These are phyloP conservation scores for Teleopsis dalmanni DNA, from an alignment of 1,140 invertebrate genomes.

Conservation along the genomic window DNA sequence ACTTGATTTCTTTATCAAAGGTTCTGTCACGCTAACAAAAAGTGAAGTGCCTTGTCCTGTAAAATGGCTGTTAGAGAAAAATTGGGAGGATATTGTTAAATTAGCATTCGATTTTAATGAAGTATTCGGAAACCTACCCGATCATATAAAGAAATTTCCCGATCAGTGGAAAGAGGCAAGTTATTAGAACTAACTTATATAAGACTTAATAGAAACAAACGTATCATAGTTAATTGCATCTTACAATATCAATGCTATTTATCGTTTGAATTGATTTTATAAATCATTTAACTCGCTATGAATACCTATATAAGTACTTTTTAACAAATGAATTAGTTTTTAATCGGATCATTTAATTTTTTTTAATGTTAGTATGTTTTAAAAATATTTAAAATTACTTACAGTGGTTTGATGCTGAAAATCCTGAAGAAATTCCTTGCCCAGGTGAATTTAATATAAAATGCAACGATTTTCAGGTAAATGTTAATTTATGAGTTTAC, in stretches of 20 bases:
- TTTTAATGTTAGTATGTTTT: too few species aligned
- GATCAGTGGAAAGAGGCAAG: conserved; percentile 58
- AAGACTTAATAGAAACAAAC: too few species aligned
- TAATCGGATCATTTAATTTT: too few species aligned
- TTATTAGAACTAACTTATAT: conserved; percentile 20
- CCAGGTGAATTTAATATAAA: conserved; percentile 61
- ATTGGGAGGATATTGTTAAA: conserved; percentile 76
- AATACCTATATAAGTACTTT: too few species aligned
- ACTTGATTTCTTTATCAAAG: conserved; percentile 87
- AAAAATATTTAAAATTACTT: too few species aligned
- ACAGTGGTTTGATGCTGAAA: conserved; percentile 77
- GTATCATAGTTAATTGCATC: too few species aligned
- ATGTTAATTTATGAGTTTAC: too few species aligned
- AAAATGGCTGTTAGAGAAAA: conserved; percentile 61
- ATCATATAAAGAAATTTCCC: conserved; percentile 54
- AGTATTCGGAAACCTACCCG: conserved; percentile 56
- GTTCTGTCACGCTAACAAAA: conserved; percentile 68
- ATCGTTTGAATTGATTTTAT: too few species aligned
- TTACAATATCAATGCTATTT: too few species aligned
- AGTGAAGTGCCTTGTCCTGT: conserved; percentile 57
- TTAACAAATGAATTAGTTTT: too few species aligned
- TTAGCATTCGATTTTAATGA: conserved; percentile 61
- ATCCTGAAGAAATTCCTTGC: conserved; percentile 60
- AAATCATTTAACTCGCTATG: too few species aligned
- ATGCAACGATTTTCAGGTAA: conserved; percentile 46